Evolutionary conservation across 2,888 invertebrate species (phyloP).

Genomic region (Pegoplata infirma): DNA sequence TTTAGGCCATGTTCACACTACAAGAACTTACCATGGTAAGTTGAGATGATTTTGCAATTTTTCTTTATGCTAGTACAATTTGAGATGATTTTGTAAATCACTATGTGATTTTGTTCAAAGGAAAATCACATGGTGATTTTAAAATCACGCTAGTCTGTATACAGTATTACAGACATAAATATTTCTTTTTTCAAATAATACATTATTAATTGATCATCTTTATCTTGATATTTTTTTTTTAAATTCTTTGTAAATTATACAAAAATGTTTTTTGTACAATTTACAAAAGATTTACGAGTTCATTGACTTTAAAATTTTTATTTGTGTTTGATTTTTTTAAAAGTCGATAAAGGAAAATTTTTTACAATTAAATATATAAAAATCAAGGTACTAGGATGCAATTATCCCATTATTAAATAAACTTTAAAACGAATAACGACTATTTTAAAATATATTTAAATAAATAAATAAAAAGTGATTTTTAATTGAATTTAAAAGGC

Average conservation of each 20-base stretch:
- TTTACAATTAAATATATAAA: slow-evolving; percentile 40
- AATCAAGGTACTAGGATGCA: slow-evolving; percentile 20
- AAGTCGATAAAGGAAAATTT: slow-evolving; percentile 21
- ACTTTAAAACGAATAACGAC: slow-evolving; percentile 25
- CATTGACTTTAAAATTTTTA: too few species aligned
- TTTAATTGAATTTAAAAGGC: background rate
- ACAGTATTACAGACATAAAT: slow-evolving; percentile 38
- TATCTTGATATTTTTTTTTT: slow-evolving; percentile 27
- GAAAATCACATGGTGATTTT: too few species aligned
- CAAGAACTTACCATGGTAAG: too few species aligned
- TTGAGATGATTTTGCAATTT: too few species aligned
- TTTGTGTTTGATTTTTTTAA: background rate
- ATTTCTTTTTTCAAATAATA: slow-evolving; percentile 43
- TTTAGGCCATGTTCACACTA: too few species aligned
- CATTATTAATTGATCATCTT: slow-evolving; percentile 54
- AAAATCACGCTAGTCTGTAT: too few species aligned
- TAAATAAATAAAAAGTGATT: background rate
- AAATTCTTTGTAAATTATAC: slow-evolving; percentile 42
- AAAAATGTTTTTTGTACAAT: slow-evolving; percentile 2
- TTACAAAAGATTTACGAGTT: slow-evolving; percentile 39
- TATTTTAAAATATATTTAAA: background rate
- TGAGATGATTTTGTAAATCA: too few species aligned
- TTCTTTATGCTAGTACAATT: too few species aligned
- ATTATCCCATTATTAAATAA: slow-evolving; percentile 22
- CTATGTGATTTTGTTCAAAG: too few species aligned